A percentile compares a stretch with the other conserved stretches of the same genome.
phyloP scores from a whole-genome alignment of 2,113 vertebrate genomes.

The Mormoops blainvillei region DNA sequence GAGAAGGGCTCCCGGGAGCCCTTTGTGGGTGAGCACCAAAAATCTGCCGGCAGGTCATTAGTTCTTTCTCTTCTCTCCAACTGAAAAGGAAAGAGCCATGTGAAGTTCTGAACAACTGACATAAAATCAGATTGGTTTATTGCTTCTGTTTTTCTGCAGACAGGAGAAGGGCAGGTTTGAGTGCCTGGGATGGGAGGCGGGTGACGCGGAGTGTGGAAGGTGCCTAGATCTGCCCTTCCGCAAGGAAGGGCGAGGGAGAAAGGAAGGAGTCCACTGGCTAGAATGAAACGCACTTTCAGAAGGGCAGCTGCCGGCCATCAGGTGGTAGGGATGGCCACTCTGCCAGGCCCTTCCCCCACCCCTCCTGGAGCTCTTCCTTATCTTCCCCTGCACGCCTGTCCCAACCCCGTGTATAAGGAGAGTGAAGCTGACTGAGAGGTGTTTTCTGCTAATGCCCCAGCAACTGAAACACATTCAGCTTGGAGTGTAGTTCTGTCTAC shows the following conservation, averaged over 20 bases:
- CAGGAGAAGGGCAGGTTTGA: background rate
- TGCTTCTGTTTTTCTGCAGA: slow-evolving; percentile 14
- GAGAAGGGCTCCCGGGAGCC: background rate
- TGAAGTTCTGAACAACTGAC: slow-evolving; percentile 21
- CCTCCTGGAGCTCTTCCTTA: background rate
- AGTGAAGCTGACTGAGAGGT: background rate
- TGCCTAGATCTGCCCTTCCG: background rate
- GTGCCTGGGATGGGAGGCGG: background rate
- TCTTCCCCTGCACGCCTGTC: background rate
- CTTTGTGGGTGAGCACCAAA: background rate
- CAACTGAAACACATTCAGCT: background rate
- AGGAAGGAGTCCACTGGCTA: background rate
- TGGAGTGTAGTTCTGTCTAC: background rate
- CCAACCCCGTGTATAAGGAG: background rate
- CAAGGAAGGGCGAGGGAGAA: background rate
- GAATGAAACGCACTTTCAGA: background rate
- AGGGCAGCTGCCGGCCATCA: background rate
- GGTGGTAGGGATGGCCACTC: background rate
- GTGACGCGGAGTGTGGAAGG: background rate
- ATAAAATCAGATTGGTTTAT: slow-evolving; percentile 41
- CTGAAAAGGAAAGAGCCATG: background rate
- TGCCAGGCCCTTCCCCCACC: background rate
- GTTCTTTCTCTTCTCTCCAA: background rate
- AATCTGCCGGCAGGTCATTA: background rate
- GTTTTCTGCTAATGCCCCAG: background rate